Conservation (phyloP, 2,113 vertebrate species). For the Alosa alosa region DNA sequence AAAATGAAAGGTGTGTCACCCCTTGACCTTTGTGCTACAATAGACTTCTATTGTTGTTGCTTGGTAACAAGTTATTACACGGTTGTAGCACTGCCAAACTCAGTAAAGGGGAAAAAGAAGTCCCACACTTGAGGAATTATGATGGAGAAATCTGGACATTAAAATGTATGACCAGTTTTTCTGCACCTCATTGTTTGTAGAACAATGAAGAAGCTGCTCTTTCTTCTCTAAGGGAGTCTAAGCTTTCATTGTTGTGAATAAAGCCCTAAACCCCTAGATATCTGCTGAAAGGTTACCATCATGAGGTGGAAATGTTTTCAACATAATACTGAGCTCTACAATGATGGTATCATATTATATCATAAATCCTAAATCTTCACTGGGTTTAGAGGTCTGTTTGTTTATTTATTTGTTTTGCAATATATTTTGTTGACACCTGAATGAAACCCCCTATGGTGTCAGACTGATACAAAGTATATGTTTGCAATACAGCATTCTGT, state of each 20-base stretch:
- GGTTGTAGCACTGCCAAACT: conserved; percentile 57
- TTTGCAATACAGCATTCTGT: neutral
- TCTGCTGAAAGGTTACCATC: conserved; percentile 20
- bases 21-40: conserved; percentile 55
- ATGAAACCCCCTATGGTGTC: neutral
- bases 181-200: conserved; percentile 52
- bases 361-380: neutral
- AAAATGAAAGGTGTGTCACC: conserved; percentile 60
- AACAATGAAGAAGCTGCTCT: conserved; percentile 15
- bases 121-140: conserved; percentile 51
- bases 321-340: neutral
- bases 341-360: conserved; percentile 11
- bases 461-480: neutral
- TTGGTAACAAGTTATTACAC: conserved; percentile 71
- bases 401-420: neutral
- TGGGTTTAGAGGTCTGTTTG: neutral
- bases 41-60: conserved; percentile 55
- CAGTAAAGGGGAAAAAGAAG: conserved; percentile 46
- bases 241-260: neutral
- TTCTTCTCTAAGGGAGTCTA: neutral
- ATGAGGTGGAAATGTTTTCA: neutral
- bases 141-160: conserved; percentile 53
- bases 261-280: conserved; percentile 24
- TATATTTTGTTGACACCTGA: conserved; percentile 10
- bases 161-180: conserved; percentile 45